Conservation (phyloP, 2,888 invertebrate species). For the Chorisops tibialis region DNA sequence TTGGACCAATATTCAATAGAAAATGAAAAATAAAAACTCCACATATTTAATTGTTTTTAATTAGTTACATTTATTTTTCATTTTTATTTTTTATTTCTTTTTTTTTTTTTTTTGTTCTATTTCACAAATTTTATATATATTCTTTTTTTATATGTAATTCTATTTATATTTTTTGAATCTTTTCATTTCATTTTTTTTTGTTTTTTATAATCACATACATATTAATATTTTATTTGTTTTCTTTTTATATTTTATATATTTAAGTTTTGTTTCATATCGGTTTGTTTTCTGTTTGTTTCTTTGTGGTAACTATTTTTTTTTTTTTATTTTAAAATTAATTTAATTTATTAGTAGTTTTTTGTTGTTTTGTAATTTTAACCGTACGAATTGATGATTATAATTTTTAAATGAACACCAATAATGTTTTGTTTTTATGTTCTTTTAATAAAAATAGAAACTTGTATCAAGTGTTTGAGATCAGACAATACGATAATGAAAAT, state of each 20-base stretch:
- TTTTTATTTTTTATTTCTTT: constrained; percentile 1
- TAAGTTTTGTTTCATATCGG: constrained; percentile 7
- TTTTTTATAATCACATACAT: constrained; percentile 27
- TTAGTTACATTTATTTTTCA: constrained; percentile 28
- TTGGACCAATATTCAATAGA: too few relatives aligned
- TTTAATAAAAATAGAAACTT: too few relatives aligned
- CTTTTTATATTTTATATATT: constrained; percentile 14
- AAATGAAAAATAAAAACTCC: too few relatives aligned
- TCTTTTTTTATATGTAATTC: constrained; percentile 15
- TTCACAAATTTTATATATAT: constrained; percentile 26
- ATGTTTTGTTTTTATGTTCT: too few relatives aligned
- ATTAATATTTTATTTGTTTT: constrained; percentile 21
- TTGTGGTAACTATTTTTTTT: constrained; percentile 15
- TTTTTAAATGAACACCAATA: too few relatives aligned
- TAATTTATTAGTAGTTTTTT: constrained; percentile 14
- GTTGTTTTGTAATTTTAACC: constrained; percentile 2
- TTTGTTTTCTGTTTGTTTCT: constrained; percentile 11
- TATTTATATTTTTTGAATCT: constrained; percentile 21
- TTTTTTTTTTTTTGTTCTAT: constrained; percentile 8
- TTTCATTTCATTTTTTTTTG: constrained; percentile 14
- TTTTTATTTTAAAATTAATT: constrained; percentile 14
- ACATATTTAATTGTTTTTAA: constrained; percentile 18
- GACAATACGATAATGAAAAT: background rate
- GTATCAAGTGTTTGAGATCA: too few relatives aligned
- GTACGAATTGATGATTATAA: too few relatives aligned